phyloP scores from a whole-genome alignment of 2,113 vertebrate species.

The Elanoides forficatus region DNA sequence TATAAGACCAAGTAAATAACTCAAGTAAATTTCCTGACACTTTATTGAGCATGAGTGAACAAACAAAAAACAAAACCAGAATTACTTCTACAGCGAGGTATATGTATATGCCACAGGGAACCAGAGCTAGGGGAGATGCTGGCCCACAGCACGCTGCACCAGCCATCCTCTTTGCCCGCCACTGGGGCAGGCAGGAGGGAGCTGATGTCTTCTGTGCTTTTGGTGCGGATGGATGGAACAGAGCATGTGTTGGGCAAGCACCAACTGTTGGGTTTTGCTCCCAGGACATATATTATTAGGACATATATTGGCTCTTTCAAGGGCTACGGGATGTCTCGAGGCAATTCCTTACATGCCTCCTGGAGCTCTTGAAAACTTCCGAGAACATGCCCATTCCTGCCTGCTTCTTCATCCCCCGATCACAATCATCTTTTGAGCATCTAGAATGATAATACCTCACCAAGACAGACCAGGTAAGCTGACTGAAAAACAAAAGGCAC shows the following conservation, averaged over 20 bases:
- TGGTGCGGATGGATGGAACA: background rate
- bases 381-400: background rate
- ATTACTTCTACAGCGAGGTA: background rate
- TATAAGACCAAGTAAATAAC: background rate
- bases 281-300: background rate
- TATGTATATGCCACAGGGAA: background rate
- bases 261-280: background rate
- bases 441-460: background rate
- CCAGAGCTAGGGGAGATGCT: background rate
- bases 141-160: fast-evolving
- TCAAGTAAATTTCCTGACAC: background rate
- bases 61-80: background rate
- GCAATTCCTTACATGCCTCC: background rate
- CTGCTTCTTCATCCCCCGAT: background rate
- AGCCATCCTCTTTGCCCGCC: background rate
- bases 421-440: background rate
- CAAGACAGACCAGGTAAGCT: background rate
- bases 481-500: background rate
- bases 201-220: background rate
- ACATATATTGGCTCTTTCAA: background rate
- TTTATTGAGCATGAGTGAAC: background rate
- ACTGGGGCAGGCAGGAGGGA: background rate
- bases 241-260: background rate
- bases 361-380: background rate
- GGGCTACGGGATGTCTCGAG: background rate